These are phyloP conservation scores for Polypterus senegalus DNA, from an alignment of 2,113 vertebrate species.

Conservation along the genomic window DNA sequence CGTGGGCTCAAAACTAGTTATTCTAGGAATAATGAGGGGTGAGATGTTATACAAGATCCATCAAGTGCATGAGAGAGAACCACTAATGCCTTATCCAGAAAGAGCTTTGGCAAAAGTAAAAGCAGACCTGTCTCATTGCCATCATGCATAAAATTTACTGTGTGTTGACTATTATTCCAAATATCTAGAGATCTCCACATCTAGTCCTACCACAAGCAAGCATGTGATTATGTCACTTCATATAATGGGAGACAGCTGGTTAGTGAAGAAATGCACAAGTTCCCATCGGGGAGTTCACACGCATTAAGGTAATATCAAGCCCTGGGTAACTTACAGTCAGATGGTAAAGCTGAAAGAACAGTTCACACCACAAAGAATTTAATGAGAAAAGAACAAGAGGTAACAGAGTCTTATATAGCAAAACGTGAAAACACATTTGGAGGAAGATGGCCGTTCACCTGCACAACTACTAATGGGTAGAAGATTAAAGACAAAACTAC, in stretches of 20 bases:
- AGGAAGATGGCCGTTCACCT: neutral
- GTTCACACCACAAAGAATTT: too few species aligned
- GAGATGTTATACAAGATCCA: conserved; percentile 8
- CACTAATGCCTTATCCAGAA: conserved; percentile 5
- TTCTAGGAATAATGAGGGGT: conserved; percentile 2
- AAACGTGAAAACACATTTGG: conserved; percentile 1
- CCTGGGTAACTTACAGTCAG: neutral
- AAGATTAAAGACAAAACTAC: neutral
- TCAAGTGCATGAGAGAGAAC: conserved; percentile 11
- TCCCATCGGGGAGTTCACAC: neutral
- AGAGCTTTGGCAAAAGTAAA: conserved; percentile 11
- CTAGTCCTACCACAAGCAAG: conserved; percentile 7
- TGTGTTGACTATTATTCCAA: conserved; percentile 12
- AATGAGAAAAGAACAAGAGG: neutral
- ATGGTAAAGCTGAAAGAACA: neutral
- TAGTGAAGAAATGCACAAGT: neutral
- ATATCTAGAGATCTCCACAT: conserved; percentile 4
- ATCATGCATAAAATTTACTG: conserved; percentile 9
- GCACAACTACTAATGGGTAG: neutral
- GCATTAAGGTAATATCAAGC: neutral
- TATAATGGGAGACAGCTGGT: conserved; percentile 2
- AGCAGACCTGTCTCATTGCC: conserved; percentile 9
- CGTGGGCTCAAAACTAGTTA: conserved; percentile 1
- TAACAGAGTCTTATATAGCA: conserved; percentile 1
- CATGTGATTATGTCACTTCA: conserved; percentile 4